These are phyloP conservation scores for Periophthalmus magnuspinnatus DNA, from an alignment of 2,797 vertebrate genomes.

Conservation along the genomic window DNA sequence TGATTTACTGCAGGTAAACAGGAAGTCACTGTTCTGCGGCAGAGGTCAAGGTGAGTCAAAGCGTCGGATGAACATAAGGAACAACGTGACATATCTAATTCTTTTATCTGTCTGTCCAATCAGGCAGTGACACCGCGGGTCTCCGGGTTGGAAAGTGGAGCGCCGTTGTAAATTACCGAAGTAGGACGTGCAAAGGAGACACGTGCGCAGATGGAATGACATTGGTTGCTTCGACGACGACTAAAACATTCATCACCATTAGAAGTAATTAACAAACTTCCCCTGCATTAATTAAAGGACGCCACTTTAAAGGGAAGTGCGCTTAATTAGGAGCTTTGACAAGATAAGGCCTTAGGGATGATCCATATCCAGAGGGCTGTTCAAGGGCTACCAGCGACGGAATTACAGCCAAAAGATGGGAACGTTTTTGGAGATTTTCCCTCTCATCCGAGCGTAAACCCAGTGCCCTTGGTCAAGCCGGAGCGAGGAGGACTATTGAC, in stretches of 20 bases:
- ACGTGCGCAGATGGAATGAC: conserved; percentile 41
- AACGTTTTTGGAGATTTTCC: conserved; percentile 17
- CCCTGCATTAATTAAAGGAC: conserved; percentile 70
- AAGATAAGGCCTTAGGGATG: conserved; percentile 78
- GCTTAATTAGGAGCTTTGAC: conserved; percentile 74
- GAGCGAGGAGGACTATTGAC: conserved; percentile 87
- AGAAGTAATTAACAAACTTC: conserved; percentile 78
- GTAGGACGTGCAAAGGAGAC: conserved; percentile 4
- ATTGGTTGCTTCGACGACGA: conserved; percentile 49
- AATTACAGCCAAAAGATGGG: conserved; percentile 55
- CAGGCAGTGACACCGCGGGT: conserved; percentile 14
- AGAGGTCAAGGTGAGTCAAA: conserved; percentile 66
- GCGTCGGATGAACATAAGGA: conserved; percentile 38
- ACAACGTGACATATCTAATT: conserved; percentile 32
- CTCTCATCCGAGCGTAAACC: conserved; percentile 27
- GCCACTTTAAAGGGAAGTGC: conserved; percentile 70
- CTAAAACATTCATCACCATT: conserved; percentile 76
- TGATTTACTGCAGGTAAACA: conserved; percentile 63
- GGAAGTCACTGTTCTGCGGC: conserved; percentile 31
- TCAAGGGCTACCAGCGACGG: conserved; percentile 66
- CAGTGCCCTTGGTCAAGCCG: conserved; percentile 59
- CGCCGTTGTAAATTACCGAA: neutral
- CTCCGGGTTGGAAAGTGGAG: conserved; percentile 28
- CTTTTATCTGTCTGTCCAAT: conserved; percentile 31
- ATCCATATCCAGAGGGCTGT: conserved; percentile 70